Evolutionary conservation across 1,140 invertebrate species (phyloP).

Genomic region (Heliconius hewitsoni): DNA sequence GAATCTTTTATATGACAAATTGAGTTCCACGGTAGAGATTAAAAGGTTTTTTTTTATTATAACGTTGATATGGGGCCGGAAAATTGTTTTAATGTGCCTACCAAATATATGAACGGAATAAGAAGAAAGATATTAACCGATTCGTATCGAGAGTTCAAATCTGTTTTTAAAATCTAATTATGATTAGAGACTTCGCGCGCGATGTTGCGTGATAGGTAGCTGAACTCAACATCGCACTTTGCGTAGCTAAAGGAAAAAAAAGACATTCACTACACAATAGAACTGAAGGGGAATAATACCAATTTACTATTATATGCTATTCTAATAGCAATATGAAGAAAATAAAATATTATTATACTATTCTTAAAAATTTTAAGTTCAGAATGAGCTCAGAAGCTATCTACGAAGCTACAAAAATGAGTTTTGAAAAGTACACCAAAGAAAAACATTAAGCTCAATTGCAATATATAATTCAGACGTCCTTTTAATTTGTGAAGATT

Average conservation of each 20-base stretch:
- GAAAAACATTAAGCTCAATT: background rate
- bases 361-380: background rate
- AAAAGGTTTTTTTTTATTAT: constrained; percentile 7
- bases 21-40: constrained; percentile 16
- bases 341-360: background rate
- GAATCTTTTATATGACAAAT: constrained; percentile 27
- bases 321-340: background rate
- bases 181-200: too few relatives aligned
- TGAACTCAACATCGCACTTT: too few relatives aligned
- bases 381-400: background rate
- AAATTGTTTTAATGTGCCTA: constrained; percentile 7
- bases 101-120: background rate
- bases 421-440: background rate
- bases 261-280: too few relatives aligned
- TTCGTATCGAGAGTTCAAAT: background rate
- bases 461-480: background rate
- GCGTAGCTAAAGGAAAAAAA: too few relatives aligned
- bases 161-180: background rate
- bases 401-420: background rate
- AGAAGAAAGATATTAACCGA: background rate
- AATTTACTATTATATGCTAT: background rate
- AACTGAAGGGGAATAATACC: background rate
- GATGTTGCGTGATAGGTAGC: too few relatives aligned
- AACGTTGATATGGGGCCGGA: background rate
- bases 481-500: background rate